Base-by-base conservation (phyloP, 2,888 invertebrate species). In the Drosophila colorata region DNA sequence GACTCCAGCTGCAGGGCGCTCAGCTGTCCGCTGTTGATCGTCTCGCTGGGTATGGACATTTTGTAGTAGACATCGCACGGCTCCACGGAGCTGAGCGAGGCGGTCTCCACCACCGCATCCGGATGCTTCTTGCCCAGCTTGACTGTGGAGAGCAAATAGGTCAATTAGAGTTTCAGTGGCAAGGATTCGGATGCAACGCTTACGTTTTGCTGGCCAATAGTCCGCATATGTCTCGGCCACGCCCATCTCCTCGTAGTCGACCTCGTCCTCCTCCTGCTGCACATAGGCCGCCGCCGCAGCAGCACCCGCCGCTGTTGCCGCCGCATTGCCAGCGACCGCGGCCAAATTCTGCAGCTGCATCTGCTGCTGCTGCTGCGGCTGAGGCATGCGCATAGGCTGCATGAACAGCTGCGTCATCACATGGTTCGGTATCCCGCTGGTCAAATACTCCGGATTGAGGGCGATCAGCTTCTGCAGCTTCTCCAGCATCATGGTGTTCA, bases 171-270 rank as follows among this genome's bases (percentile, higher is more conserved):
- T 8, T 28, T 9, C 8, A 9, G 9, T 2, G 28, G 28, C 8
- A 9, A 1, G 2, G 7, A 28, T 2, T 28, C 6, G 4, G 23
- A 28, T 55, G 25, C n/a, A 23, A 18, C 7, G 91, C 94, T 93
- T 93, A 97, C 97, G 93, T 94, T 99, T 99, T 0, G 97, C 94
- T 1, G 99, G 99, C 97, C 98, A 98, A 91, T 99, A 99, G 90
- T 99, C 98, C 6, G 98, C 96, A 91, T 99, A 99, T 0, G 99
- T 99, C 92, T 99, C 99, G 0, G 99, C 98, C 16, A 99, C 98
- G 13, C 98, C 99, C 94, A 99, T 95, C 89, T 98, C 98, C 90
- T 99, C 98, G 78, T 98, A 98, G 73, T 98, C 98, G 0, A 96
- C 97, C 87, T 96, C 96, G 71, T 95, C 96, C 82, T 96, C 97